Evolutionary conservation across 2,888 invertebrate genomes (phyloP), one percentile per base, ranked within the genome.

Genomic region (Lepidochitona cinerea): DNA sequence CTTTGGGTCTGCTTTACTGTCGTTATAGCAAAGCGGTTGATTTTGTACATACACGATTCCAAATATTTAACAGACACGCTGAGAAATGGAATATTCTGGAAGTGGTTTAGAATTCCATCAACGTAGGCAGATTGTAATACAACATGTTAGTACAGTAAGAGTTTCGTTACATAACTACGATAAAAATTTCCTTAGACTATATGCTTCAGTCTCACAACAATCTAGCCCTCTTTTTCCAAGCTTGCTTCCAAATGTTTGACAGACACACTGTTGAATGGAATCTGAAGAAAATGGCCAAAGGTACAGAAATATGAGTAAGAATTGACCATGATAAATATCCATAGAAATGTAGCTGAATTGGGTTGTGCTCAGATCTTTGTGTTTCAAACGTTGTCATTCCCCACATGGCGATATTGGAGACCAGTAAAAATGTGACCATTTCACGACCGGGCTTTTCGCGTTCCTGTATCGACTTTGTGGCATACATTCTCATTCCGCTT

Each of bases 361-460:
- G 97, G 92, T 97, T 97, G 82, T 96, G 96, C 86, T 95, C 94
- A 77, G 97, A 96, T 92, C 97, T 97, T 92, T 96, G 96, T 82
- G 95, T 96, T 92, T 97, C 97, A 89, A 98, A 97, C 53, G 97
- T 97, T 91, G 97, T 96, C 87, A 97, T 96, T 81, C 97, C 95
- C 95, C 97, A 98, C 95, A 98, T 96, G 84, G 97, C 97, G 83
- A 98, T 95, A 91, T 98, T 98, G 92, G 96, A 96, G 89, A 98
- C 97, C 76, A 98, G 93, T 77, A 98, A 93, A 93, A 98, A 97
- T 77, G 97, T 98, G 79, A 98, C 97, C 76, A 97, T 95, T 90
- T 98, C 97, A 75, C 98, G 94, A 0, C 97, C 98, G 0, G 97
- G 97, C 92, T 98, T 98, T 90, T 95, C 96, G 84, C 96, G 94